Evolutionary conservation across 2,113 vertebrate species (phyloP).

Genomic region (Ceuthmochares aereus): DNA sequence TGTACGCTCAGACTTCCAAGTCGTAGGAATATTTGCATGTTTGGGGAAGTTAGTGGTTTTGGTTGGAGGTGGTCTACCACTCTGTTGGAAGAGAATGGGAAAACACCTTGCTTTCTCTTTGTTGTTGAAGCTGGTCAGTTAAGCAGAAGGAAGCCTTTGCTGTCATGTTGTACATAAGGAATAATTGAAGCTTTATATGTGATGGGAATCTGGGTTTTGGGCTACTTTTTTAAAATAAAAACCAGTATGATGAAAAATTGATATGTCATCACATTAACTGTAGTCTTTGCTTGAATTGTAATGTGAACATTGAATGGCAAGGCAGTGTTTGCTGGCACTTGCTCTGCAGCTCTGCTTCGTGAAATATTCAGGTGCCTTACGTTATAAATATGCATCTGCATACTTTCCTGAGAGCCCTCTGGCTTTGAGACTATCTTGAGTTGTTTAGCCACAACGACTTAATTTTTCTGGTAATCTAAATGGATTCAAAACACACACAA

Average conservation of each 20-base stretch:
- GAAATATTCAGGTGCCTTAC: conserved; percentile 4
- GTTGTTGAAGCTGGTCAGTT: not conserved
- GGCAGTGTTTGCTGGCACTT: not conserved
- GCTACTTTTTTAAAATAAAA: not conserved
- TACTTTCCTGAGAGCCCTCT: not conserved
- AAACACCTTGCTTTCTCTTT: not conserved
- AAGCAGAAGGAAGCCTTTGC: not conserved
- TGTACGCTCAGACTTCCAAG: not conserved
- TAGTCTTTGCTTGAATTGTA: not conserved
- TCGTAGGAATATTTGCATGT: not conserved
- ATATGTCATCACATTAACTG: not conserved
- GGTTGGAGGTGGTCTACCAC: not conserved
- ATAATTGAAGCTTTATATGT: not conserved
- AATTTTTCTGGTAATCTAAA: not conserved
- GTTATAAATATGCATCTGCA: not conserved
- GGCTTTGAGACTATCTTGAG: not conserved
- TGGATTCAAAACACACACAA: not conserved
- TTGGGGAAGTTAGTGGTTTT: not conserved
- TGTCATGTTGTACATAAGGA: not conserved
- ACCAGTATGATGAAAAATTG: not conserved
- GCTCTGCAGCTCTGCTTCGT: not conserved
- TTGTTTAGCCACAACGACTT: not conserved
- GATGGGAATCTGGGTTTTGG: not conserved
- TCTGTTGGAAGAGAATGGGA: not conserved
- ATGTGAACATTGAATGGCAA: not conserved